phyloP scores from a whole-genome alignment of 2,797 vertebrate genomes.

The Myripristis jacobus region DNA sequence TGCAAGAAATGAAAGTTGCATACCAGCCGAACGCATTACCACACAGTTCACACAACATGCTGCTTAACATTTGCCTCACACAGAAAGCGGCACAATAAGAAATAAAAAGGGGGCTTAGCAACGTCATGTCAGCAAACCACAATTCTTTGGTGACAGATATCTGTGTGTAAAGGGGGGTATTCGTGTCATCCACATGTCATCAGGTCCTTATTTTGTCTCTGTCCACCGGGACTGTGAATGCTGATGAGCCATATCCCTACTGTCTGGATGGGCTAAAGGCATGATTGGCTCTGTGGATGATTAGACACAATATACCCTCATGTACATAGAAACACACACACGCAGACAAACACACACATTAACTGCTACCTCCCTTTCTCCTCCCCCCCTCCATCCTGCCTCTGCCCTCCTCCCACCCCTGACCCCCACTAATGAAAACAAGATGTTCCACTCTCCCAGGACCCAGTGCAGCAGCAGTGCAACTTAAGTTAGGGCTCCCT shows the following conservation, averaged over 20 bases:
- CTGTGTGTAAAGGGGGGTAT: slow-evolving; percentile 36
- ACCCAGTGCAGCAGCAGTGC: slow-evolving; percentile 65
- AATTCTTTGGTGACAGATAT: slow-evolving; percentile 49
- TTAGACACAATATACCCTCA: slow-evolving; percentile 44
- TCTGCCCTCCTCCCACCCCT: slow-evolving; percentile 31
- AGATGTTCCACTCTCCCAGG: slow-evolving; percentile 81
- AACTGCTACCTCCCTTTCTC: slow-evolving; percentile 60
- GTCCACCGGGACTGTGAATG: slow-evolving; percentile 48
- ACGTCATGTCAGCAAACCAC: slow-evolving; percentile 58
- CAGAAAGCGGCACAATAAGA: slow-evolving; percentile 27
- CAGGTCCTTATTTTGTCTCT: slow-evolving; percentile 53
- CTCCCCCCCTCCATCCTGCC: slow-evolving; percentile 38
- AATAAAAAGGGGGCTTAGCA: slow-evolving; percentile 39
- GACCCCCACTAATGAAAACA: slow-evolving; percentile 81
- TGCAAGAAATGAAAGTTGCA: slow-evolving; percentile 28
- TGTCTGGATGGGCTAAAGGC: slow-evolving; percentile 28
- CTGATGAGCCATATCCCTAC: slow-evolving; percentile 41
- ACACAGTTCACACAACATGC: slow-evolving; percentile 36
- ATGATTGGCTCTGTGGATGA: slow-evolving; percentile 48
- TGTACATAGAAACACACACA: slow-evolving; percentile 47
- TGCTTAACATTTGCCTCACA: slow-evolving; percentile 20
- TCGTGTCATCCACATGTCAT: slow-evolving; percentile 73
- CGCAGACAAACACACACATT: slow-evolving; percentile 36
- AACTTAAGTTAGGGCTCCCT: slow-evolving; percentile 60
- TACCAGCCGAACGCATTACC: slow-evolving; percentile 40